Evolutionary conservation across 2,888 invertebrate species (phyloP).

Genomic region (Ptychoptera contaminata): DNA sequence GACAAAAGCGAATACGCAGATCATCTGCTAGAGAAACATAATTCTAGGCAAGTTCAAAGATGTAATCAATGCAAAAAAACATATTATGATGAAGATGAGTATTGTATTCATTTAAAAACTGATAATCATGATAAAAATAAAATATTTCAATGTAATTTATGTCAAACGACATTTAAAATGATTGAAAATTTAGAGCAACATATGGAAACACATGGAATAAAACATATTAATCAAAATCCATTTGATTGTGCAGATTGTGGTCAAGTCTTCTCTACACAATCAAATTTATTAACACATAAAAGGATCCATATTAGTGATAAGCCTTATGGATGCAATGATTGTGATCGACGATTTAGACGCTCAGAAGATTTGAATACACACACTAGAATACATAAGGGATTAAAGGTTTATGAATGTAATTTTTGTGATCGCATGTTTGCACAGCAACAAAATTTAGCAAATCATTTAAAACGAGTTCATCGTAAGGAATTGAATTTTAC

Average conservation of each 20-base stretch:
- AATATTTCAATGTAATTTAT: not conserved
- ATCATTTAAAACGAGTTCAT: conserved; percentile 6
- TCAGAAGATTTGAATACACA: conserved; percentile 8
- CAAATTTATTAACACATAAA: conserved; percentile 2
- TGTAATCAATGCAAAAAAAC: not conserved
- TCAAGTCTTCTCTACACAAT: not conserved
- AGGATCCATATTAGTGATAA: not conserved
- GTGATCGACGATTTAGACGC: conserved; percentile 6
- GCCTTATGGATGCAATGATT: conserved; percentile 4
- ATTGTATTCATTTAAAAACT: not conserved
- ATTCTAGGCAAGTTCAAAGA: not conserved
- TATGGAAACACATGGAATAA: not conserved
- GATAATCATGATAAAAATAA: not conserved
- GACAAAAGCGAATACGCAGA: not conserved
- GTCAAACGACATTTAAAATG: not conserved
- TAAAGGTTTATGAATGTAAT: conserved; percentile 5
- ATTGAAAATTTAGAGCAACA: not conserved
- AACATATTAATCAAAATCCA: not conserved
- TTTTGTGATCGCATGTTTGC: conserved; percentile 7
- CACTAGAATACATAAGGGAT: conserved; percentile 5
- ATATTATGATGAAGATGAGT: not conserved
- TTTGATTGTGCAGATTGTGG: conserved; percentile 8
- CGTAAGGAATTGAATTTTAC: not conserved
- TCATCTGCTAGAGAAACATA: not conserved
- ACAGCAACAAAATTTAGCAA: conserved; percentile 3